phyloP scores from a whole-genome alignment of 2,888 invertebrate genomes.

The Brachypalpus laphriformis region DNA sequence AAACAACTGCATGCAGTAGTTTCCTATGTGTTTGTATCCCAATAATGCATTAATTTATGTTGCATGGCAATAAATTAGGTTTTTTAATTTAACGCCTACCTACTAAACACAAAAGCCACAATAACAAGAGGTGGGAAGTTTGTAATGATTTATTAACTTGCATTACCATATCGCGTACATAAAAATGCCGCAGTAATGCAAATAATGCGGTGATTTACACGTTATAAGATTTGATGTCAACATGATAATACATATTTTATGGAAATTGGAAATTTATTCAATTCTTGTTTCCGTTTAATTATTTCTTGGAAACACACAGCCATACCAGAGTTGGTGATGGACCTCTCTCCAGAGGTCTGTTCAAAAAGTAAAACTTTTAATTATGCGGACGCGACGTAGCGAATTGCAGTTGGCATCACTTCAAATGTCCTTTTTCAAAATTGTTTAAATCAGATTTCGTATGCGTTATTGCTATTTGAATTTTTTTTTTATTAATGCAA shows the following conservation, averaged over 20 bases:
- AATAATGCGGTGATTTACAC: neutral
- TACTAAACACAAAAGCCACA: neutral
- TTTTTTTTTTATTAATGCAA: no score
- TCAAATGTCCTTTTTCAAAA: no score
- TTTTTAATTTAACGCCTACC: neutral
- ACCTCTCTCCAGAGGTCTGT: no score
- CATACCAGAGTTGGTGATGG: no score
- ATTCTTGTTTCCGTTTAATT: neutral
- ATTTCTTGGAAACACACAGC: no score
- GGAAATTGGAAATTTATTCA: neutral
- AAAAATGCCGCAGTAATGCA: neutral
- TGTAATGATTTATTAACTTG: neutral
- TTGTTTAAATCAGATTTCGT: no score
- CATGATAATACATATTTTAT: neutral
- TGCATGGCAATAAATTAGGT: neutral
- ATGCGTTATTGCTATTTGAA: no score
- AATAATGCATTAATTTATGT: neutral
- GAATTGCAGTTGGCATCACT: no score
- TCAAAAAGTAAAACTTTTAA: no score
- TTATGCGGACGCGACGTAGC: no score
- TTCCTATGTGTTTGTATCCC: neutral
- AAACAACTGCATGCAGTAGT: no score
- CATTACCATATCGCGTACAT: neutral
- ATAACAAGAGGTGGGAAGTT: neutral
- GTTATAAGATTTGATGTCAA: neutral